Evolutionary conservation across 2,888 invertebrate genomes (phyloP).

Genomic region (Ecliptopera silaceata): DNA sequence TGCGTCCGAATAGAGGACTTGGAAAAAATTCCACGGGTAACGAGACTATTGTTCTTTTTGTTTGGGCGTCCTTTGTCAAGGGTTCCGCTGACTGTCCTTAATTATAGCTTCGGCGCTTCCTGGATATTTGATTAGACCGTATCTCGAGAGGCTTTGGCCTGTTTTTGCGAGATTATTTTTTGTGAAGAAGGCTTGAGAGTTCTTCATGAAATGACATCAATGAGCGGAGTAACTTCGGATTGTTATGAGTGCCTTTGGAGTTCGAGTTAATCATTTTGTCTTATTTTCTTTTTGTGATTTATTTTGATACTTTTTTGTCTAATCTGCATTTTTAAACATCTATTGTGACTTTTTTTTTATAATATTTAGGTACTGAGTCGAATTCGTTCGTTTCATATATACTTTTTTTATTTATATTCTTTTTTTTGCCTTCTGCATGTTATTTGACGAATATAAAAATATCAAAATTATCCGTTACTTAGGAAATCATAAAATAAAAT

Average conservation of each 20-base stretch:
- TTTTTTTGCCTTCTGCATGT: no score
- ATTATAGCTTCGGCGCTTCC: conserved; percentile 64
- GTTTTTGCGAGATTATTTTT: conserved; percentile 33
- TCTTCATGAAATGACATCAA: conserved; percentile 24
- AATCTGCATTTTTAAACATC: not conserved
- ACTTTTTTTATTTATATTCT: no score
- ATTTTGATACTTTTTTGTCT: not conserved
- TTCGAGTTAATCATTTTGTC: not conserved
- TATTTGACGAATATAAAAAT: no score
- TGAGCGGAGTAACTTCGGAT: conserved; percentile 14
- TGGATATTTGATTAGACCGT: conserved; percentile 52
- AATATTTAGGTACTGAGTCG: no score
- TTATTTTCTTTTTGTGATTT: not conserved
- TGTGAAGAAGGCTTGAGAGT: conserved; percentile 25
- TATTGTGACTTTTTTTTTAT: no score
- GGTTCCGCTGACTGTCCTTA: conserved; percentile 56
- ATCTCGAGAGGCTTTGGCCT: conserved; percentile 29
- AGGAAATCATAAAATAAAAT: no score
- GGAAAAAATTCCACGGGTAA: conserved; percentile 66
- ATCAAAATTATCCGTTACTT: no score
- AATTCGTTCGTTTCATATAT: no score
- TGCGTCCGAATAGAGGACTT: conserved; percentile 44
- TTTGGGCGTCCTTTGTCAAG: conserved; percentile 66
- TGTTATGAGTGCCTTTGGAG: conserved; percentile 4
- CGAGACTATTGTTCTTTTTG: conserved; percentile 75